phyloP scores from a whole-genome alignment of 2,797 vertebrate genomes.

The Falco cherrug region DNA sequence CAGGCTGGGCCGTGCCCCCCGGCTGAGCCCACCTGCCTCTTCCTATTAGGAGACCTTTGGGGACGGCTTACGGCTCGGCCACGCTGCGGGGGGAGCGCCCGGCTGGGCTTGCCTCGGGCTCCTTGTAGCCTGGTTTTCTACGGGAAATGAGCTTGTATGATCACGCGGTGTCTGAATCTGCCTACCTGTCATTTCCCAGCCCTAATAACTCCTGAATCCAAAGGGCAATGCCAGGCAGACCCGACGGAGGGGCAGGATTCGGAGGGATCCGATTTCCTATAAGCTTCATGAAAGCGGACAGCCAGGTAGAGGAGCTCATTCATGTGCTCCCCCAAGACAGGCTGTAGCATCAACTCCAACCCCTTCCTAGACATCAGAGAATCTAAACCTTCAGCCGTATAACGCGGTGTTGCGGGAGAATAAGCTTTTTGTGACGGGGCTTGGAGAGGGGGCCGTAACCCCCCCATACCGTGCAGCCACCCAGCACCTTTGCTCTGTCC shows the following conservation, averaged over 20 bases:
- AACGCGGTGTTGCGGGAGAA: not conserved
- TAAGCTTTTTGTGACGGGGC: not conserved
- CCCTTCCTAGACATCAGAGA: not conserved
- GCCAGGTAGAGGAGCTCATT: not conserved
- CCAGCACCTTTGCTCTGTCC: not conserved
- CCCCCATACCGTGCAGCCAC: rapidly evolving
- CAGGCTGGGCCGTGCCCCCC: not conserved
- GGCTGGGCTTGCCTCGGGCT: not conserved
- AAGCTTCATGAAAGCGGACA: rapidly evolving
- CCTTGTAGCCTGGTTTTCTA: not conserved
- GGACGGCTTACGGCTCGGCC: not conserved
- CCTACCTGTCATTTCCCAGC: not conserved
- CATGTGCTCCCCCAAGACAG: rapidly evolving
- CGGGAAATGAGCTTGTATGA: not conserved
- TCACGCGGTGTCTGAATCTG: not conserved
- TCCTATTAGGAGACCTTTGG: not conserved
- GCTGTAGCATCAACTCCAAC: not conserved
- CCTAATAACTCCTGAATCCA: not conserved
- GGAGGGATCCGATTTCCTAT: rapidly evolving
- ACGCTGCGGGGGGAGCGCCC: not conserved
- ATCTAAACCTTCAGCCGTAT: rapidly evolving
- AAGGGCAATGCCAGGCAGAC: not conserved
- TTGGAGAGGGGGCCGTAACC: not conserved
- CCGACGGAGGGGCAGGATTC: not conserved
- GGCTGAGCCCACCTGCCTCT: not conserved